A percentile compares a stretch with the other conserved stretches of the same genome.
phyloP scores from a whole-genome alignment of 1,140 invertebrate genomes.

The Drosophila parabipectinata region DNA sequence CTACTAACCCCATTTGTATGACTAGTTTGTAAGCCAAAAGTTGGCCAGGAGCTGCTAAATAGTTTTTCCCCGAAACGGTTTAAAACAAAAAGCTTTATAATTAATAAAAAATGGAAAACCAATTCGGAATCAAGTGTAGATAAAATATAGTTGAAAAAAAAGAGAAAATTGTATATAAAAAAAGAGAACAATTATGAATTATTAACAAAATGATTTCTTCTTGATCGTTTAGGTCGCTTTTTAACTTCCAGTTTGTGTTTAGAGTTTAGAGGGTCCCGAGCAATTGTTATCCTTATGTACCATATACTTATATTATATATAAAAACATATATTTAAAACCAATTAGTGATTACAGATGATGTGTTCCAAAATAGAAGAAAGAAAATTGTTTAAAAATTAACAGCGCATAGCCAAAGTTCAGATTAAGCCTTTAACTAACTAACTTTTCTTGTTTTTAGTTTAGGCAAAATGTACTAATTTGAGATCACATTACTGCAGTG shows the following conservation, averaged over 20 bases:
- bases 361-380: conserved; percentile 67
- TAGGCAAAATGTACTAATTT: conserved; percentile 55
- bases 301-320: conserved; percentile 7
- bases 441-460: conserved; percentile 56
- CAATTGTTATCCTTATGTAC: conserved; percentile 43
- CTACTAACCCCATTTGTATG: conserved; percentile 57
- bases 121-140: conserved; percentile 11
- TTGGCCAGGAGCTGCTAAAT: conserved; percentile 32
- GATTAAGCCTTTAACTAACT: conserved; percentile 42
- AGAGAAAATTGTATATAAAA: conserved; percentile 54
- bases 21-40: conserved; percentile 44
- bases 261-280: conserved; percentile 24
- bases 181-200: conserved; percentile 13
- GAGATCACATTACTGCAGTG: conserved; percentile 15
- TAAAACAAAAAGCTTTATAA: conserved; percentile 69
- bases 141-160: background rate
- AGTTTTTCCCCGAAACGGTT: conserved; percentile 43
- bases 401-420: conserved; percentile 66
- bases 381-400: conserved; percentile 60
- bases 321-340: conserved; percentile 5
- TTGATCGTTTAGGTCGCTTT: conserved; percentile 35
- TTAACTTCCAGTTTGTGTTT: conserved; percentile 50
- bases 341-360: conserved; percentile 61
- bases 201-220: conserved; percentile 16
- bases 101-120: conserved; percentile 20